Evolutionary conservation across 2,888 invertebrate genomes (phyloP).

Genomic region (Agrilus cyanescens): DNA sequence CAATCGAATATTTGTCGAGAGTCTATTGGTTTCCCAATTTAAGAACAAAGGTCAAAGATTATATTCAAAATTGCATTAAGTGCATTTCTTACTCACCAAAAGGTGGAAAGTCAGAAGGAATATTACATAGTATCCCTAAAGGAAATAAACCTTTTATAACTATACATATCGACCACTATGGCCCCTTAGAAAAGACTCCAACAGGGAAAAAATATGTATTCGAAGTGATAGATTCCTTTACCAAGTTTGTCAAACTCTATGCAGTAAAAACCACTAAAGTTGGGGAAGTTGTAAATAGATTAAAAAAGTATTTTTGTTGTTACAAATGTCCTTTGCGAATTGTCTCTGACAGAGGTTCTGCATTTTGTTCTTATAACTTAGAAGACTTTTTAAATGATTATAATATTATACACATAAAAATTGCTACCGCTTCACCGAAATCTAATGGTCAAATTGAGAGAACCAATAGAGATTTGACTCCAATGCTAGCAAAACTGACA

Average conservation of each 20-base stretch:
- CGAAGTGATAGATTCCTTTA: too few relatives aligned
- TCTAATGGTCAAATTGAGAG: constrained; percentile 19
- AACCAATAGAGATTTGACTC: constrained; percentile 12
- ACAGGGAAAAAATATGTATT: too few relatives aligned
- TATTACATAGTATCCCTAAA: constrained; percentile 3
- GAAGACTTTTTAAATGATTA: too few relatives aligned
- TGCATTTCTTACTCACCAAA: neutral
- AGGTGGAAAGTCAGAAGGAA: constrained; percentile 2
- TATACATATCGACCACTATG: too few relatives aligned
- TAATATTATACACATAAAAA: constrained; percentile 14
- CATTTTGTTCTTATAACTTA: too few relatives aligned
- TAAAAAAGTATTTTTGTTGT: too few relatives aligned
- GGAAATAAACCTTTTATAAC: neutral
- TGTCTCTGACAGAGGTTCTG: too few relatives aligned
- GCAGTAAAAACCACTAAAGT: too few relatives aligned
- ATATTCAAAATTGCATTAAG: constrained; percentile 2
- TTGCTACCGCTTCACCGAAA: constrained; percentile 17
- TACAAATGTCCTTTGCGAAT: too few relatives aligned
- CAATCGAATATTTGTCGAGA: neutral
- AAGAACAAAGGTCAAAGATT: neutral
- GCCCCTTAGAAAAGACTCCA: too few relatives aligned
- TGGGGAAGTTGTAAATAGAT: too few relatives aligned
- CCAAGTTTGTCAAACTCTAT: too few relatives aligned
- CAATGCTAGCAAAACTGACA: constrained; percentile 14
- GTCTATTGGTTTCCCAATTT: constrained; percentile 6